Evolutionary conservation across 2,888 invertebrate genomes (phyloP).

Genomic region (Leptinotarsa juncta): DNA sequence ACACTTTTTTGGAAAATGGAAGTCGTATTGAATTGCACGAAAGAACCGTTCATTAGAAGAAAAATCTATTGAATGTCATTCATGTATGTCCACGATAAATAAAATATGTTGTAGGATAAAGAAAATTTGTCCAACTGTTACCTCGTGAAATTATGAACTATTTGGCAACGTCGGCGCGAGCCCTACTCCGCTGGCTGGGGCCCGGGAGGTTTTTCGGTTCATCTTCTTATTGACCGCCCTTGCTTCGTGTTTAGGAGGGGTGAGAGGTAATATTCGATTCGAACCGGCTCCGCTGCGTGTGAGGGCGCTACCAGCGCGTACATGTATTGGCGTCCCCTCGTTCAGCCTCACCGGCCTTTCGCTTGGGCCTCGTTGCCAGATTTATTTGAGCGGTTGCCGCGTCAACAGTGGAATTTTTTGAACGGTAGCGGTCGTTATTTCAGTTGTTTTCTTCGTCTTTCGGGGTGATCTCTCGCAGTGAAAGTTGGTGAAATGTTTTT

Average conservation of each 20-base stretch:
- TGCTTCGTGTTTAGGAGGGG: conserved; percentile 27
- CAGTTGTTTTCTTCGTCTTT: conserved; percentile 39
- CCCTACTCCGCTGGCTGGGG: conserved; percentile 32
- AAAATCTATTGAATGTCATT: no score
- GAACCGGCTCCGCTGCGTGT: conserved; percentile 62
- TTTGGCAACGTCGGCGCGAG: background rate
- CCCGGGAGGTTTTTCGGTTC: conserved; percentile 54
- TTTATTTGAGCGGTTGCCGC: conserved; percentile 60
- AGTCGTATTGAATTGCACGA: no score
- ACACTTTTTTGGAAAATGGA: no score
- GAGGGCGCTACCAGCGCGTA: conserved; percentile 60
- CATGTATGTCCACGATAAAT: no score
- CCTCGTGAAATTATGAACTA: no score
- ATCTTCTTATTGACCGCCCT: conserved; percentile 65
- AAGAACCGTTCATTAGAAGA: no score
- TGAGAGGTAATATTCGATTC: conserved; percentile 37
- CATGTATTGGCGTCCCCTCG: conserved; percentile 64
- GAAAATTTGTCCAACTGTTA: no score
- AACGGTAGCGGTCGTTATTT: conserved; percentile 32
- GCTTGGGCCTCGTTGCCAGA: conserved; percentile 66
- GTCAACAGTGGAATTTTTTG: conserved; percentile 48
- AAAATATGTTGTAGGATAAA: no score
- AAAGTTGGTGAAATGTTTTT: conserved; percentile 39
- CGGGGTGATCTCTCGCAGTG: conserved; percentile 28
- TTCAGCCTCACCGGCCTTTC: conserved; percentile 42